Percentiles rank a stretch among this genome's conserved stretches.
phyloP scores from a whole-genome alignment of 2,888 invertebrate genomes.

The Polydrusus pterygomalis region DNA sequence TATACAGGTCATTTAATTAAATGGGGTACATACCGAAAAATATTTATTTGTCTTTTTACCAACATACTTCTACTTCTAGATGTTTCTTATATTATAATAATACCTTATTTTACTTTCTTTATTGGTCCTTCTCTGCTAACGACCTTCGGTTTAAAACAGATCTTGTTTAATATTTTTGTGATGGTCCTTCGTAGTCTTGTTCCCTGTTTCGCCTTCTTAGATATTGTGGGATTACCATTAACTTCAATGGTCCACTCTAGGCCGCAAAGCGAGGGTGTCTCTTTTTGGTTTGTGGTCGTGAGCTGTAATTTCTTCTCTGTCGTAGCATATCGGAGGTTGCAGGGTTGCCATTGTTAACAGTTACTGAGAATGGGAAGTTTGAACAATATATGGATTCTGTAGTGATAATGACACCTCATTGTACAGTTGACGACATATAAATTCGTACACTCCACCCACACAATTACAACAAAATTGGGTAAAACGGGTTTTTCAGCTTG shows the following conservation, averaged over 20 bases:
- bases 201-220: background rate
- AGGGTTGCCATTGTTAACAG: constrained; percentile 32
- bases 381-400: too few relatives aligned
- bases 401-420: too few relatives aligned
- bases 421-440: too few relatives aligned
- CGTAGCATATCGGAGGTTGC: constrained; percentile 27
- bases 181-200: background rate
- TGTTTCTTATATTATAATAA: background rate
- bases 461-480: too few relatives aligned
- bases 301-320: constrained; percentile 43
- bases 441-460: too few relatives aligned
- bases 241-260: constrained; percentile 41
- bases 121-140: constrained; percentile 4
- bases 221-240: background rate
- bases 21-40: too few relatives aligned
- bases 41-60: too few relatives aligned
- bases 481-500: too few relatives aligned
- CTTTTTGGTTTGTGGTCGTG: constrained; percentile 36
- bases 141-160: constrained; percentile 3
- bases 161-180: constrained; percentile 24
- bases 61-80: background rate
- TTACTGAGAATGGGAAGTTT: too few relatives aligned
- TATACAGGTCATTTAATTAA: too few relatives aligned
- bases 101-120: constrained; percentile 17
- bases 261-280: constrained; percentile 48